Percentiles rank a stretch among this genome's conserved stretches.
These are phyloP conservation scores for Oncorhynchus tshawytscha DNA, from an alignment of 2,113 vertebrate genomes.

Conservation along the genomic window DNA sequence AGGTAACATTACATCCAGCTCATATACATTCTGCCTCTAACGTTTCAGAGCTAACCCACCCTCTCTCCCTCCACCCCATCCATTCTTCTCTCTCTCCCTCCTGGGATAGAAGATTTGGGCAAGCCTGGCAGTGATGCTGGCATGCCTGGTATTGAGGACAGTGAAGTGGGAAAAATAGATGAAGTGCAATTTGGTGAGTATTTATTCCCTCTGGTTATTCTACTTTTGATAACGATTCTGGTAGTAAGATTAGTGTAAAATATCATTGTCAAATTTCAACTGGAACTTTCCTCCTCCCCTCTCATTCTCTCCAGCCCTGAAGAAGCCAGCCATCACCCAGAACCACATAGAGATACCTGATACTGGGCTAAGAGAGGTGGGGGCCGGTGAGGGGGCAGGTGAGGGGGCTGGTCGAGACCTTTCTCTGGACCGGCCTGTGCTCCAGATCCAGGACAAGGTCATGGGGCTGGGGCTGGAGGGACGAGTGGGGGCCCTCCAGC, in stretches of 20 bases:
- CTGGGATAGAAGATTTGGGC: conserved; percentile 74
- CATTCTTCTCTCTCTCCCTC: neutral
- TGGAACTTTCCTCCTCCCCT: neutral
- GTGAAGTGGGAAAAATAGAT: conserved; percentile 86
- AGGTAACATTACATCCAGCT: conserved; percentile 55
- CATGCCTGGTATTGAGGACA: conserved; percentile 98
- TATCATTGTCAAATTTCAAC: neutral
- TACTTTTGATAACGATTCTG: neutral
- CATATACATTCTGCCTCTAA: neutral
- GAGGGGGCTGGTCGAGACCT: conserved; percentile 56
- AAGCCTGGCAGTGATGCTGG: conserved; percentile 91
- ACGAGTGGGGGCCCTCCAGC: conserved; percentile 37
- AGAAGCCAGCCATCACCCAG: conserved; percentile 74
- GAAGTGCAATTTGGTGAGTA: conserved; percentile 82
- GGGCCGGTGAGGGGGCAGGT: conserved; percentile 26
- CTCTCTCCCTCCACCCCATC: neutral
- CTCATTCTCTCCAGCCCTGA: conserved; percentile 58
- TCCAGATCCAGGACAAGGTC: conserved; percentile 64
- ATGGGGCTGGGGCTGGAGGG: conserved; percentile 26
- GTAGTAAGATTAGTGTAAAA: neutral
- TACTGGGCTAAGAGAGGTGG: conserved; percentile 7
- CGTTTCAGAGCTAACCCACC: neutral
- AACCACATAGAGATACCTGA: conserved; percentile 58
- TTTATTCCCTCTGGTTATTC: neutral
- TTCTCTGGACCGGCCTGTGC: conserved; percentile 63